phyloP scores from a whole-genome alignment of 1,140 invertebrate species.

The Musca vetustissima region DNA sequence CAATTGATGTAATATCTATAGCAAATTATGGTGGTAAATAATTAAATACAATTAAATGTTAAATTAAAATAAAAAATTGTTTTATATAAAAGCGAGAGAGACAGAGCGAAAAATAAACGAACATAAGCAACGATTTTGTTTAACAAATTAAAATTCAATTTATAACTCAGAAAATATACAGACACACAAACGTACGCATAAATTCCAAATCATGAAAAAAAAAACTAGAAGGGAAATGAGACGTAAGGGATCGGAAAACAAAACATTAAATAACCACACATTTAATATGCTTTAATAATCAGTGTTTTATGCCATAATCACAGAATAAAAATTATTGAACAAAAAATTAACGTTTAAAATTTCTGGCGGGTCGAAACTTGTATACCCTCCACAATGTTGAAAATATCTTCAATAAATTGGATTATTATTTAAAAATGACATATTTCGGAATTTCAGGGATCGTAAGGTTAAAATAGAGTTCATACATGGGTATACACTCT shows the following conservation, averaged over 20 bases:
- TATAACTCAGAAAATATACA: neutral
- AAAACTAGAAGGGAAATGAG: neutral
- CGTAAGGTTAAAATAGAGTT: too few species aligned
- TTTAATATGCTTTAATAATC: slow-evolving; percentile 25
- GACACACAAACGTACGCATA: neutral
- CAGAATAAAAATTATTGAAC: too few species aligned
- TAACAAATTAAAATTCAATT: slow-evolving; percentile 23
- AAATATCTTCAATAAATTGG: too few species aligned
- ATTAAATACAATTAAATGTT: slow-evolving; percentile 24
- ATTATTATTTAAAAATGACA: too few species aligned
- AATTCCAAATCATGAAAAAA: neutral
- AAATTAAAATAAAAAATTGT: neutral
- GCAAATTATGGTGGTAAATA: slow-evolving; percentile 19
- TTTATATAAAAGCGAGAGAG: too few species aligned
- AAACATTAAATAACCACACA: slow-evolving; percentile 13
- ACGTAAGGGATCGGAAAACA: neutral
- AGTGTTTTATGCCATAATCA: neutral
- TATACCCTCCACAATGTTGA: too few species aligned
- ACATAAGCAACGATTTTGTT: slow-evolving; percentile 11
- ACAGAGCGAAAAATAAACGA: neutral
- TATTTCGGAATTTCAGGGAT: too few species aligned
- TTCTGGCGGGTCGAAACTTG: too few species aligned
- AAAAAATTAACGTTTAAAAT: too few species aligned
- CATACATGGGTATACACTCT: too few species aligned
- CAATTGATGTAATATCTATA: neutral